A percentile compares a stretch with the other conserved stretches of the same genome.
phyloP scores from a whole-genome alignment of 2,888 invertebrate species.

The Acanthococcus lagerstroemiae region DNA sequence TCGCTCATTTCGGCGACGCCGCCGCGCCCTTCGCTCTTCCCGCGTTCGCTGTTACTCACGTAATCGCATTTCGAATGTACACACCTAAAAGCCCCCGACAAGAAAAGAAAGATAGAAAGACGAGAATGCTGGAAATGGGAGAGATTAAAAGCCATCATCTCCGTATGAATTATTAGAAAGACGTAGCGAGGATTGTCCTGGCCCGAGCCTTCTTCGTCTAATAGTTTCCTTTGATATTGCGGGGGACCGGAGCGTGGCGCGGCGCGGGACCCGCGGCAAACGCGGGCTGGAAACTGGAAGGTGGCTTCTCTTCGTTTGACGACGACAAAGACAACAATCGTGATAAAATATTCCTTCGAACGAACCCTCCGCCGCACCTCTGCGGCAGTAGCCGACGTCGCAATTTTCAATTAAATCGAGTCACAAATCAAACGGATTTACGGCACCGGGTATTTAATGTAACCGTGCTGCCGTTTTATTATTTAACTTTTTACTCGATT shows the following conservation, averaged over 20 bases:
- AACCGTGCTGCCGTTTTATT: slow-evolving; percentile 14
- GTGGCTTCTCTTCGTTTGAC: neutral
- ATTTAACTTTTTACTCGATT: slow-evolving; percentile 18
- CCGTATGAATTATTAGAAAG: slow-evolving; percentile 23
- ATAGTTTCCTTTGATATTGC: slow-evolving; percentile 22
- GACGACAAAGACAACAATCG: slow-evolving; percentile 24
- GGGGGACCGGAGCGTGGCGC: neutral
- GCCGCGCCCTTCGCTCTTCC: neutral
- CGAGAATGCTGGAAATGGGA: neutral
- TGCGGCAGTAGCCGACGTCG: slow-evolving; percentile 7
- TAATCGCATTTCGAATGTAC: slow-evolving; percentile 5
- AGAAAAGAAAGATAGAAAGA: neutral
- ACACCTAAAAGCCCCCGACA: neutral
- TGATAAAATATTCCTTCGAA: slow-evolving; percentile 25
- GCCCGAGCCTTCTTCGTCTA: neutral
- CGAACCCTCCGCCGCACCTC: neutral
- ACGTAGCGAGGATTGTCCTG: slow-evolving; percentile 8
- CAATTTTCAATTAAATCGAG: slow-evolving; percentile 29
- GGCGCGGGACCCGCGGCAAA: neutral
- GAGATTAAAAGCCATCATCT: slow-evolving; percentile 27
- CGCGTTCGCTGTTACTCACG: neutral
- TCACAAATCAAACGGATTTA: slow-evolving; percentile 29
- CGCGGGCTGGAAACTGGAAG: slow-evolving; percentile 1
- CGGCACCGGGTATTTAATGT: slow-evolving; percentile 5
- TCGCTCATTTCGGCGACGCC: neutral